These are phyloP conservation scores for Scatophagus argus DNA, from an alignment of 2,113 vertebrate species.

Conservation along the genomic window DNA sequence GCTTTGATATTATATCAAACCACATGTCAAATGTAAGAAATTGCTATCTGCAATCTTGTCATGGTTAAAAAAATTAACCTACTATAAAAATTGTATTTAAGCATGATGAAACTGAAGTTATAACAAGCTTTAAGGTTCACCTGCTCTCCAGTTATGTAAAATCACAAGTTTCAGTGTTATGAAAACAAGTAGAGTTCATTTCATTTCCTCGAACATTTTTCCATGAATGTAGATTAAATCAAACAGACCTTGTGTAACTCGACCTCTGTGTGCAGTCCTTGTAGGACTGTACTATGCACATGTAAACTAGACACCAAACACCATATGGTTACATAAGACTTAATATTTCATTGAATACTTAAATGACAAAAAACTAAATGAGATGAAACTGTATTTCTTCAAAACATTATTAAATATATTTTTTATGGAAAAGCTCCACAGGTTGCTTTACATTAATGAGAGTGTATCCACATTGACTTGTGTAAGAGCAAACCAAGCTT, in stretches of 20 bases:
- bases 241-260: constrained; percentile 53
- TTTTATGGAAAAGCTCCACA: not conserved
- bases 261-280: constrained; percentile 45
- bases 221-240: constrained; percentile 68
- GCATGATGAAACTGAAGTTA: not conserved
- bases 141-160: constrained; percentile 42
- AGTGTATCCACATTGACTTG: not conserved
- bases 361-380: not conserved
- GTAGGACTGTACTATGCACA: constrained; percentile 18
- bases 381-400: not conserved
- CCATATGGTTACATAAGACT: constrained; percentile 2
- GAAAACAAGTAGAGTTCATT: constrained; percentile 52
- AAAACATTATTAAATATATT: not conserved
- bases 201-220: constrained; percentile 67
- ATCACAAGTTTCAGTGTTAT: constrained; percentile 46
- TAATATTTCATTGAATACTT: not conserved
- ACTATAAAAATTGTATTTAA: not conserved
- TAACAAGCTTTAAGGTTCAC: not conserved
- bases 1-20: not conserved
- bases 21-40: not conserved
- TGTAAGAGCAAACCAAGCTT: not conserved
- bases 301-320: constrained; percentile 35
- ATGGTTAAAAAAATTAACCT: not conserved
- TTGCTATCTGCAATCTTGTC: not conserved
- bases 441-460: not conserved